Evolutionary conservation across 1,140 invertebrate species (phyloP).

Genomic region (Eumaeus atala): DNA sequence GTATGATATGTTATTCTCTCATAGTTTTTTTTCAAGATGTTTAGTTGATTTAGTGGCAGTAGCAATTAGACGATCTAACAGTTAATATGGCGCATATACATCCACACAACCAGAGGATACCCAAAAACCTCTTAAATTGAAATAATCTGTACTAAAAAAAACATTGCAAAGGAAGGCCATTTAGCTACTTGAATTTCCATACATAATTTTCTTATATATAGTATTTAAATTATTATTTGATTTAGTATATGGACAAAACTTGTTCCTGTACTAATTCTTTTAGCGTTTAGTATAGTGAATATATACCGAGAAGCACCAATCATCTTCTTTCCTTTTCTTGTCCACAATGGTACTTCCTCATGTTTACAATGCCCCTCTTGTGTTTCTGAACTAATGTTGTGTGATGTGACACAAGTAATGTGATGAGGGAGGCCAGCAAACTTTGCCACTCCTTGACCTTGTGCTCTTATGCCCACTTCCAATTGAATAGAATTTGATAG

Average conservation of each 20-base stretch:
- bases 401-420: slow-evolving; percentile 45
- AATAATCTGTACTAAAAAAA: too few relatives aligned
- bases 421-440: slow-evolving; percentile 50
- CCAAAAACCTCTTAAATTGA: too few relatives aligned
- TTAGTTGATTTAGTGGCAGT: too few relatives aligned
- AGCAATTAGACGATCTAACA: too few relatives aligned
- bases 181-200: too few relatives aligned
- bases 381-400: slow-evolving; percentile 44
- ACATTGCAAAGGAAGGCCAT: too few relatives aligned
- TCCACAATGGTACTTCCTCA: slow-evolving; percentile 81
- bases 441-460: slow-evolving; percentile 53
- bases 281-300: slow-evolving; percentile 6
- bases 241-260: background rate
- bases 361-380: slow-evolving; percentile 80
- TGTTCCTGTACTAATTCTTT: background rate
- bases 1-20: too few relatives aligned
- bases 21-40: too few relatives aligned
- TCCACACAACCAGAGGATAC: too few relatives aligned
- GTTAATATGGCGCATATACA: too few relatives aligned
- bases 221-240: background rate
- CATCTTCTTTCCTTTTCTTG: slow-evolving; percentile 80
- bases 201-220: background rate
- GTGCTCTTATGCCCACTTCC: slow-evolving; percentile 47
- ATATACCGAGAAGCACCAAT: slow-evolving; percentile 74
- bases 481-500: slow-evolving; percentile 50